phyloP scores from a whole-genome alignment of 2,113 vertebrate genomes.

The Corythornis cristatus region DNA sequence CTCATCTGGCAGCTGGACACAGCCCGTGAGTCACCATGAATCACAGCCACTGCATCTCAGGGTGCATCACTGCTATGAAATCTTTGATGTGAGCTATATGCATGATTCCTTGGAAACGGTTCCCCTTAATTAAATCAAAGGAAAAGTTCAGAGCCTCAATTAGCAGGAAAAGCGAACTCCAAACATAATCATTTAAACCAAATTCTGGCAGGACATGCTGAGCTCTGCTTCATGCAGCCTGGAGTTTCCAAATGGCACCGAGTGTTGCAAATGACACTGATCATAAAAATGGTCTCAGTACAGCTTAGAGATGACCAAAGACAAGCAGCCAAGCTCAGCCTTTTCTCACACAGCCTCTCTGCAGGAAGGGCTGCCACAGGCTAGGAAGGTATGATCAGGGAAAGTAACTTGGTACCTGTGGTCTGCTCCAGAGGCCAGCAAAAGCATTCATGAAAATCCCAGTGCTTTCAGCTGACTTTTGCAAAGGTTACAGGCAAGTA shows the following conservation, averaged over 20 bases:
- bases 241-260: background rate
- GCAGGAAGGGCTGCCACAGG: background rate
- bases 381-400: background rate
- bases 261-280: background rate
- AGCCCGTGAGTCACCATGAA: background rate
- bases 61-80: background rate
- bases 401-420: background rate
- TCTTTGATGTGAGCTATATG: background rate
- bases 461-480: background rate
- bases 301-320: background rate
- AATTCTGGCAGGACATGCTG: background rate
- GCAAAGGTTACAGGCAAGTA: background rate
- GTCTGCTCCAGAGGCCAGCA: background rate
- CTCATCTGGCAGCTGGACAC: slow-evolving; percentile 5
- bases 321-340: background rate
- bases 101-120: background rate
- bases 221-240: background rate
- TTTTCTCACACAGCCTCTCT: background rate
- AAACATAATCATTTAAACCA: background rate
- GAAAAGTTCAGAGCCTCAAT: background rate
- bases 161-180: background rate
- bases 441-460: background rate
- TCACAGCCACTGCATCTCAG: background rate
- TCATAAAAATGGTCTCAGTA: background rate
- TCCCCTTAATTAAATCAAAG: slow-evolving; percentile 26